Evolutionary conservation across 1,140 invertebrate species (phyloP), one percentile per base, ranked within the genome.

Genomic region (Drosophila teissieri): DNA sequence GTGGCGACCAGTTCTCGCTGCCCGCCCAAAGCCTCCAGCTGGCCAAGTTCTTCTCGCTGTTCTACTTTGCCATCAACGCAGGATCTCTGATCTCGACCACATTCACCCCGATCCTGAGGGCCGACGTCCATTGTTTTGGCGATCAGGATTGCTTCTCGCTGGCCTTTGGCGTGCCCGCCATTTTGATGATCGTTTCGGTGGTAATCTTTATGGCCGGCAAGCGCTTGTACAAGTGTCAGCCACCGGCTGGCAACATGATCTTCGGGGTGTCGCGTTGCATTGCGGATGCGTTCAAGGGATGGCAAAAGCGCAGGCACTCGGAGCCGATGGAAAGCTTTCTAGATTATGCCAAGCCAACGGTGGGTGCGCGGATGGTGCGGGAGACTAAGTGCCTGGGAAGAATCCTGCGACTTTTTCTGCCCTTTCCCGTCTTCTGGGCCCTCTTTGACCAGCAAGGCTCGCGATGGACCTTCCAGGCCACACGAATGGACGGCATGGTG

Each of bases 381-480:
- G 96, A 97, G 81, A 93, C 80, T 93, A 96, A 96, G 90, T 89
- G 92, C 1, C 90, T 97, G 27, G 82, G 95, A 2, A 93, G 94
- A 54, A 94, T 97, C 11, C 91, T 97, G 0, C 91, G 95, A 0
- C 93, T 98, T 7, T 97, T 96, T 83, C 90, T 97, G 34, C 97
- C 97, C 1, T 88, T 97, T 31, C 96, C 97, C 2, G 90, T 97
- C 4, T 98, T 97, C 92, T 97, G 97, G 97, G 95, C 96, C 4
- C 93, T 98, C 4, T 96, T 96, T 89, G 95, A 96, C 90, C 95
- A 96, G 92, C 96, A 96, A 94, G 98, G 97, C 5, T 98, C 98
- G 0, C 94, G 96, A 45, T 99, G 98, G 98, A 98, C 97, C 0
- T 95, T 99, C 68, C 98, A 99, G 94, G 98, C 98, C 10, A 95